Percentiles rank a stretch among this genome's conserved stretches.
These are phyloP conservation scores for Melanaphis sacchari DNA, from an alignment of 1,140 invertebrate species.

Conservation along the genomic window DNA sequence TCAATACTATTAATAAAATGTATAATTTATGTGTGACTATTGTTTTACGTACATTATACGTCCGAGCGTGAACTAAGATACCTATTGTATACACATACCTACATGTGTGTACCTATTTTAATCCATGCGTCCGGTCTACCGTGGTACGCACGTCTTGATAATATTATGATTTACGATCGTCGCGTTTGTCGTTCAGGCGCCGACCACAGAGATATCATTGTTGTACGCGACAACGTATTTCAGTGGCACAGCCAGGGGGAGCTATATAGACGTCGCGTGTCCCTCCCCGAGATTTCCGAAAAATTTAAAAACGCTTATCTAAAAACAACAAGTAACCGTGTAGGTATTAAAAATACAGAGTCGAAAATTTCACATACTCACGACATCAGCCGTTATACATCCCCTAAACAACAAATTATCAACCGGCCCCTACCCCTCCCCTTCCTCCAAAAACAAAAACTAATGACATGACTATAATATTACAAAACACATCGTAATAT, in stretches of 20 bases:
- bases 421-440: too few species aligned
- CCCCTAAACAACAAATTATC: not conserved
- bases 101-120: too few species aligned
- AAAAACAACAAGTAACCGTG: not conserved
- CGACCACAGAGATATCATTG: not conserved
- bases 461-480: not conserved
- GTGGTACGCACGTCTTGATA: too few species aligned
- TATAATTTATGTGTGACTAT: too few species aligned
- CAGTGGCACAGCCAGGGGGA: not conserved
- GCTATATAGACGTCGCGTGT: too few species aligned
- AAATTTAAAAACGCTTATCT: not conserved
- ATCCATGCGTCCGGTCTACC: not conserved
- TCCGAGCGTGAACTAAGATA: too few species aligned
- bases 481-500: not conserved
- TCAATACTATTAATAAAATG: too few species aligned
- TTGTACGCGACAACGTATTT: not conserved
- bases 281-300: not conserved
- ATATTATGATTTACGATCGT: too few species aligned
- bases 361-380: not conserved
- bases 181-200: not conserved
- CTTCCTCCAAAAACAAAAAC: not conserved
- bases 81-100: too few species aligned
- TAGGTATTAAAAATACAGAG: not conserved
- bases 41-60: too few species aligned
- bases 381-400: not conserved